Conservation (phyloP, 2,797 vertebrate genomes). For the Galago senegalensis region DNA sequence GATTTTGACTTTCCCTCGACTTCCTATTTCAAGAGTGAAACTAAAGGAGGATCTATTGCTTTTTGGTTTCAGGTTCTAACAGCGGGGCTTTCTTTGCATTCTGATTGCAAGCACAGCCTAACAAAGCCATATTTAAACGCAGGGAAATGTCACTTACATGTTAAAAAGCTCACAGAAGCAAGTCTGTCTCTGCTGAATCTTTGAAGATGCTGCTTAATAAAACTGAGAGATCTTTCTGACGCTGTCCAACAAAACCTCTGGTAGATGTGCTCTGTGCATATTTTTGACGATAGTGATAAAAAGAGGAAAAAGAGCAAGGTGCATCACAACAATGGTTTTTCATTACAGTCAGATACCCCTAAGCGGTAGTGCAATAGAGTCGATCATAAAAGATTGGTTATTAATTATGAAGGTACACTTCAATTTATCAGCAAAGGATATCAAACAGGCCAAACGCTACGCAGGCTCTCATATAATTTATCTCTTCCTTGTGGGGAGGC, state of each 20-base stretch:
- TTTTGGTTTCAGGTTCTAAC: constrained; percentile 77
- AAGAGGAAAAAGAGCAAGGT: neutral
- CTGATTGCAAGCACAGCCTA: constrained; percentile 70
- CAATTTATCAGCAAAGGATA: constrained; percentile 89
- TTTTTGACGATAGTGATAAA: constrained; percentile 77
- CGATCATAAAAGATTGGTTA: constrained; percentile 87
- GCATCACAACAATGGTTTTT: constrained; percentile 85
- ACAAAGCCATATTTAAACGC: constrained; percentile 81
- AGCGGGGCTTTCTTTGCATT: constrained; percentile 6
- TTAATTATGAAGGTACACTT: constrained; percentile 89
- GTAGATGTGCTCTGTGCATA: constrained; percentile 71
- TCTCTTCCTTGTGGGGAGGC: constrained; percentile 89
- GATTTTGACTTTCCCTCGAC: constrained; percentile 68
- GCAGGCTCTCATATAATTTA: constrained; percentile 87
- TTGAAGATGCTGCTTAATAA: constrained; percentile 79
- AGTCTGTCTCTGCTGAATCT: constrained; percentile 71
- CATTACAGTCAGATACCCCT: constrained; percentile 78
- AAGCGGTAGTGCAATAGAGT: constrained; percentile 70
- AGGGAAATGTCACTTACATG: constrained; percentile 78
- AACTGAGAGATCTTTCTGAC: constrained; percentile 49
- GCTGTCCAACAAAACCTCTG: constrained; percentile 55
- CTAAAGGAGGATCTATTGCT: constrained; percentile 71
- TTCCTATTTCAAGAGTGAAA: constrained; percentile 77
- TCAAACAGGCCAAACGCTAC: constrained; percentile 87
- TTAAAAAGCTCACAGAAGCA: constrained; percentile 76